Conservation (phyloP, 2,888 invertebrate species). For the Micropterix aruncella region DNA sequence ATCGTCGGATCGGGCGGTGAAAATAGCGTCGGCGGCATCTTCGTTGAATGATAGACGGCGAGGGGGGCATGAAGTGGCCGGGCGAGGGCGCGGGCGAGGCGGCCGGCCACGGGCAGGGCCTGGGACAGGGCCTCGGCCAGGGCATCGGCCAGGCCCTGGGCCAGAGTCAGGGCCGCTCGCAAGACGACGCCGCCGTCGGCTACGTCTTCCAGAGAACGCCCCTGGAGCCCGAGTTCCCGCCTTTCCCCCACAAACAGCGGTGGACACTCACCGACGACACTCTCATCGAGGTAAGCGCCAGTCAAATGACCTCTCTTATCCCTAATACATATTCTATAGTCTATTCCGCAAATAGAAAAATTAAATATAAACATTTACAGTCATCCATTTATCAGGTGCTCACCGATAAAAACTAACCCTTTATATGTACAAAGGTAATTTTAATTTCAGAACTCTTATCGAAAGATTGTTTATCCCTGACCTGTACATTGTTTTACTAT, state of each 20-base stretch:
- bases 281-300: slow-evolving; percentile 74
- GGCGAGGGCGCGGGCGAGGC: slow-evolving; percentile 53
- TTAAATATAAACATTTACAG: too few species aligned
- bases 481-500: too few species aligned
- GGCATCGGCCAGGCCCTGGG: slow-evolving; percentile 43
- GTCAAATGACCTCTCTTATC: too few species aligned
- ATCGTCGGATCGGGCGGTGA: background rate
- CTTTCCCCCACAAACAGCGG: slow-evolving; percentile 60
- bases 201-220: slow-evolving; percentile 81
- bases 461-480: too few species aligned
- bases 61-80: slow-evolving; percentile 65
- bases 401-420: too few species aligned
- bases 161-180: slow-evolving; percentile 55
- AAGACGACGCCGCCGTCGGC: slow-evolving; percentile 86
- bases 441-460: too few species aligned
- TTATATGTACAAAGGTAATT: too few species aligned
- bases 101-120: slow-evolving; percentile 23
- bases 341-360: too few species aligned
- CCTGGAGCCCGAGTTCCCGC: slow-evolving; percentile 66
- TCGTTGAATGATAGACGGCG: slow-evolving; percentile 39
- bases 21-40: slow-evolving; percentile 2
- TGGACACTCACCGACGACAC: slow-evolving; percentile 87
- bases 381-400: too few species aligned
- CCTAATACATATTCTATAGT: too few species aligned
- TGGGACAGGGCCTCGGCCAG: slow-evolving; percentile 38